Evolutionary conservation across 2,888 invertebrate genomes (phyloP).

Genomic region (Cheilosia grossa): DNA sequence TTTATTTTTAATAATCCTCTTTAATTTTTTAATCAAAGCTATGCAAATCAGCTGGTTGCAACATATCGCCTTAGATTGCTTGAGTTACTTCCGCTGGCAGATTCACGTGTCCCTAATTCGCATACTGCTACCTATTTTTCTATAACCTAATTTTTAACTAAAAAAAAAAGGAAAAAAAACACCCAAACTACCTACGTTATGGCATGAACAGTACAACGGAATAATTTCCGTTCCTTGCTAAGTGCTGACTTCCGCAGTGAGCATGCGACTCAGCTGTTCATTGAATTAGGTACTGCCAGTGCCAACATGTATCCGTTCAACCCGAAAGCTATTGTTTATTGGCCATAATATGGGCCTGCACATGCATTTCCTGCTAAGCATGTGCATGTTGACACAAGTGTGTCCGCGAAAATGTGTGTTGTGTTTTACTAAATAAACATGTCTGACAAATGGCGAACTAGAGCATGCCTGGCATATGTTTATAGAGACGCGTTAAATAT

Average conservation of each 20-base stretch:
- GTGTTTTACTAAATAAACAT: not conserved
- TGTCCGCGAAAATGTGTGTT: not conserved
- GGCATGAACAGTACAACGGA: no score
- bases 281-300: not conserved
- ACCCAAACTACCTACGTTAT: no score
- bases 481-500: not conserved
- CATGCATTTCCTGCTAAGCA: not conserved
- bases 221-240: no score
- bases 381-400: not conserved
- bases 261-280: not conserved
- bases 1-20: no score
- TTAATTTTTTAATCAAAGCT: no score
- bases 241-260: not conserved
- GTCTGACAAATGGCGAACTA: not conserved
- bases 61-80: no score
- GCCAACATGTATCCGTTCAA: conserved; percentile 2
- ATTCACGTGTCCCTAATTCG: no score
- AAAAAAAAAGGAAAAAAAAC: no score
- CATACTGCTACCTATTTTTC: no score
- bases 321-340: conserved; percentile 5
- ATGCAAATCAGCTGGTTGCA: no score
- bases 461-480: not conserved
- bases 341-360: not conserved
- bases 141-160: no score
- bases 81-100: no score